These are phyloP conservation scores for Alloscopus bannaensis DNA, from an alignment of 2,888 invertebrate species.

Conservation along the genomic window DNA sequence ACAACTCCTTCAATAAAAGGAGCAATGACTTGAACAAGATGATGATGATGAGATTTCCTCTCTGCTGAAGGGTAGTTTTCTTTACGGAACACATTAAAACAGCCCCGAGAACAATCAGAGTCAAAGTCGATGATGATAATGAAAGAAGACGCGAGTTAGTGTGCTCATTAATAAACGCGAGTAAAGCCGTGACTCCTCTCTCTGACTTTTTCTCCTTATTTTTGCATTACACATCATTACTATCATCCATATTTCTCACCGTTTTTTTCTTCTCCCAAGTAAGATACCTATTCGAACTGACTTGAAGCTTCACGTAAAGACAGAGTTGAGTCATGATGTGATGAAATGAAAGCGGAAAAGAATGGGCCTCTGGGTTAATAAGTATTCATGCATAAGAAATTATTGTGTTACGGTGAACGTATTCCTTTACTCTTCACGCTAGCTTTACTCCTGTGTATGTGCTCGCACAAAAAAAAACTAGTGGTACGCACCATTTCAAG, in stretches of 20 bases:
- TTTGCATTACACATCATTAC: conserved; percentile 34
- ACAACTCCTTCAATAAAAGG: neutral
- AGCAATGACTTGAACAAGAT: conserved; percentile 5
- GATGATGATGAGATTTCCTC: neutral
- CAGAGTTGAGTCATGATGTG: conserved; percentile 56
- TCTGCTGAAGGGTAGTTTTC: conserved; percentile 14
- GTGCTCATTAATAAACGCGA: conserved; percentile 44
- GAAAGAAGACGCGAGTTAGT: conserved; percentile 11
- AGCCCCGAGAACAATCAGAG: neutral
- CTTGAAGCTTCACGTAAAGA: neutral
- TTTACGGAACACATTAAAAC: conserved; percentile 5
- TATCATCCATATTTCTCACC: conserved; percentile 52
- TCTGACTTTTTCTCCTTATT: neutral
- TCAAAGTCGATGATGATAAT: conserved; percentile 24
- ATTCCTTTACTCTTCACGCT: conserved; percentile 43
- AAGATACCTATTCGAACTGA: neutral
- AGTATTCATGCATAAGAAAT: conserved; percentile 59
- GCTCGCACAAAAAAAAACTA: neutral
- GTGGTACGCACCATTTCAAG: conserved; percentile 1
- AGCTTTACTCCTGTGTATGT: too few species aligned
- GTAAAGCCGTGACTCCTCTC: conserved; percentile 12
- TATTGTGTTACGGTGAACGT: conserved; percentile 58
- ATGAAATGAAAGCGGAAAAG: conserved; percentile 63
- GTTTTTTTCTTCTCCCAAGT: neutral
- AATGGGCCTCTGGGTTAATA: conserved; percentile 54